Evolutionary conservation across 2,797 vertebrate genomes (phyloP), one percentile per base, ranked within the genome.

Genomic region (Macropus fuliginosus): DNA sequence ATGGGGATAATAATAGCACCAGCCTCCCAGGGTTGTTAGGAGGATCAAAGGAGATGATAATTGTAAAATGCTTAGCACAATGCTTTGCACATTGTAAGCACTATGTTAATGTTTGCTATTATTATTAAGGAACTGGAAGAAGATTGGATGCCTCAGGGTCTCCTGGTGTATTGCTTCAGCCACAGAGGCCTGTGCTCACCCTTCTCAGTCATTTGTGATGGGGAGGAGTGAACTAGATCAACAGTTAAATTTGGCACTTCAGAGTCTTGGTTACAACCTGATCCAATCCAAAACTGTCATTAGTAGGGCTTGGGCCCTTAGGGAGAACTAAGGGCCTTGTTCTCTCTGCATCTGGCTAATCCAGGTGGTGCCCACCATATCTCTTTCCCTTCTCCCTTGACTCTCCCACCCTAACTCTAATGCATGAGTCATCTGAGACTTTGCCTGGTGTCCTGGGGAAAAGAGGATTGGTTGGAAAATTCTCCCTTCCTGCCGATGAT

Each of bases 401-500:
- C 40, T 93, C 13, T 54, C 93, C 50, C 50, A 74, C 95, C 40
- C 40, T 81, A 24, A 21, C 40, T 81, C 18, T 46, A 46, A 46
- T 40, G 46, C 74, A 27, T 24, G 46, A 81, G 40, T 81, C 74
- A 81, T 56, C 34, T 50, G 95, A 91, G 57, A n/a, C n/a, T 5
- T 55, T 46, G 10, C n/a, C 90, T 90, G 87, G 46, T 4, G 34
- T 74, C 91, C 50, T 21, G 31, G 90, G 56, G 94, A 55, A 90
- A 92, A 91, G 18, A 62, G 54, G 92, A 94, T 28, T 59, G 91
- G 57, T 91, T 91, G 40, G 34, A 91, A 95, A 96, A 92, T 62
- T 46, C 57, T 62, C 55, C n/a, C 34, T 66, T 94, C 91, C 46
- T 28, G 9, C 9, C 4, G n/a, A 27, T 31, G 24, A 13, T 27